phyloP scores from a whole-genome alignment of 2,797 vertebrate genomes.

The Sebastes itinus region DNA sequence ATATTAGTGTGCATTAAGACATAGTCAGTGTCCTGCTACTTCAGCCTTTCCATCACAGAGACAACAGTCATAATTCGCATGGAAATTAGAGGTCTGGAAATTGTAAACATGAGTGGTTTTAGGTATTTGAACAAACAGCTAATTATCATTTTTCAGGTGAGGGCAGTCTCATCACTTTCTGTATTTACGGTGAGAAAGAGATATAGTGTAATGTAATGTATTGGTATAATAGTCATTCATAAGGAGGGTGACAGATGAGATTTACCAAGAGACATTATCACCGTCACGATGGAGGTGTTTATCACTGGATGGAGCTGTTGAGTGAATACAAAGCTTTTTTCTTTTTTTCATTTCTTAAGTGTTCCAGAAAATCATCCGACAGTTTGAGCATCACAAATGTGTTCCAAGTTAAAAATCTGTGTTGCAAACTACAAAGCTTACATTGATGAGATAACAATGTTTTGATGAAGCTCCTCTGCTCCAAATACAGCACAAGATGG shows the following conservation, averaged over 20 bases:
- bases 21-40: no score
- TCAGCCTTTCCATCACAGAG: no score
- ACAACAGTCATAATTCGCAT: neutral
- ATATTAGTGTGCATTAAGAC: no score
- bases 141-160: neutral
- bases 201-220: neutral
- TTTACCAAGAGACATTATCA: neutral
- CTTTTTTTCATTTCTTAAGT: neutral
- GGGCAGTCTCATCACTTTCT: neutral
- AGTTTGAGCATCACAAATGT: neutral
- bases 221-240: neutral
- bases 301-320: neutral
- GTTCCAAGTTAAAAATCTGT: neutral
- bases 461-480: neutral
- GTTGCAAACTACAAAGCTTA: neutral
- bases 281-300: neutral
- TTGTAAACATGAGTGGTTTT: no score
- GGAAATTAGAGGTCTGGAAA: neutral
- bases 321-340: neutral
- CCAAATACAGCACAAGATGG: neutral
- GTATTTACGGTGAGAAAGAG: neutral
- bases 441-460: neutral
- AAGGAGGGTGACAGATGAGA: neutral
- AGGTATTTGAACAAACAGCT: no score
- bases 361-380: neutral